phyloP scores from a whole-genome alignment of 2,888 invertebrate genomes.

The Acleris cristana region DNA sequence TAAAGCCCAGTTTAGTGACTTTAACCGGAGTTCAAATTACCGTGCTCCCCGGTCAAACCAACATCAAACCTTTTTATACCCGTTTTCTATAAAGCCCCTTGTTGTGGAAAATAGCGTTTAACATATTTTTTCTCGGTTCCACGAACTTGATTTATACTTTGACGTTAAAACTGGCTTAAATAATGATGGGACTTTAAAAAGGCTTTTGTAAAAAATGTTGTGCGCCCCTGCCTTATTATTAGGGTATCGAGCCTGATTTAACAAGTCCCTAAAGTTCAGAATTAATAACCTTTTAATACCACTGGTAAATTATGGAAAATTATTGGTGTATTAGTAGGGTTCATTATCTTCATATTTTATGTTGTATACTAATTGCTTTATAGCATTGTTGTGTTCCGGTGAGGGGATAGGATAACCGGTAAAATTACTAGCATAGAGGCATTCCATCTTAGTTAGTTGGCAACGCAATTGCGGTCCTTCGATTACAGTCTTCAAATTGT shows the following conservation, averaged over 20 bases:
- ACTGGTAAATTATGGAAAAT: too few species aligned
- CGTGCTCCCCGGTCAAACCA: neutral
- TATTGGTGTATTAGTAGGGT: too few species aligned
- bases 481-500: too few species aligned
- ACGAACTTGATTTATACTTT: conserved; percentile 15
- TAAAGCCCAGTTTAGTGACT: neutral
- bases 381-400: too few species aligned
- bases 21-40: conserved; percentile 1
- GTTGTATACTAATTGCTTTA: too few species aligned
- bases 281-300: too few species aligned
- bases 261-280: neutral
- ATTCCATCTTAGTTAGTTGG: too few species aligned
- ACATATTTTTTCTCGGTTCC: conserved; percentile 2
- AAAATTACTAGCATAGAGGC: too few species aligned
- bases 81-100: conserved; percentile 3
- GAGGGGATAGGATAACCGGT: too few species aligned
- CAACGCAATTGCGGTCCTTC: too few species aligned
- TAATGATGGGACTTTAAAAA: conserved; percentile 26
- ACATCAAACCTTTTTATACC: conserved; percentile 5
- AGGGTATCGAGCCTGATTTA: neutral
- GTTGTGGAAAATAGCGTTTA: conserved; percentile 15
- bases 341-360: too few species aligned
- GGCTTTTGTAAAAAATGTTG: conserved; percentile 3
- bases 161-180: conserved; percentile 15
- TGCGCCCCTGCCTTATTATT: conserved; percentile 21